Evolutionary conservation across 2,113 vertebrate species (phyloP).

Genomic region (Microtus ochrogaster): DNA sequence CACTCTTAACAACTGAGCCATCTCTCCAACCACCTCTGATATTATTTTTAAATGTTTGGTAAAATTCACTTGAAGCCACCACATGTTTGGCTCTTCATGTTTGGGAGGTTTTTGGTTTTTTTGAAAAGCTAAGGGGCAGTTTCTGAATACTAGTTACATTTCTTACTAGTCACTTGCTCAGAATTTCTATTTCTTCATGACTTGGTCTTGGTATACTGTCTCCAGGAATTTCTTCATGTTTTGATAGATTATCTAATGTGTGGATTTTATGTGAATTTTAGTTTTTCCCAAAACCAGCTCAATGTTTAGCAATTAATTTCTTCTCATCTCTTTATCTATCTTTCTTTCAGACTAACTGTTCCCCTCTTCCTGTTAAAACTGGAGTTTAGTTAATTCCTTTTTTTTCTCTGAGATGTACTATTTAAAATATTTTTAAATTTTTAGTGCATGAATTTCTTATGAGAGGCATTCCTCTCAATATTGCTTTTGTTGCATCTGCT

Average conservation of each 20-base stretch:
- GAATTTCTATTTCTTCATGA: background rate
- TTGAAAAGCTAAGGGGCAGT: no score
- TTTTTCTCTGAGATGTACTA: background rate
- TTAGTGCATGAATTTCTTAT: background rate
- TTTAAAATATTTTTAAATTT: background rate
- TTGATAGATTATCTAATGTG: background rate
- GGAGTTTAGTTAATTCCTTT: constrained; percentile 2
- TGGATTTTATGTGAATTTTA: background rate
- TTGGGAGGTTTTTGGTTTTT: background rate
- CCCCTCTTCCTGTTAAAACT: background rate
- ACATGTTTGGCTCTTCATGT: background rate
- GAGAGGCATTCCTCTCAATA: background rate
- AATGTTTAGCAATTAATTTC: background rate
- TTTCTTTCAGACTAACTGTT: background rate
- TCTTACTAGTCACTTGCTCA: background rate
- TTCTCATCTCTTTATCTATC: background rate
- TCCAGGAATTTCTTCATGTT: background rate
- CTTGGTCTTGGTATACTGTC: background rate
- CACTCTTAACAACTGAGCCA: background rate
- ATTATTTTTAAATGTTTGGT: background rate
- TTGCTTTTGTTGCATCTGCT: background rate
- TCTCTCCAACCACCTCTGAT: background rate
- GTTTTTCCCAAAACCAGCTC: background rate
- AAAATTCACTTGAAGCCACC: background rate
- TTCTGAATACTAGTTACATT: background rate